phyloP scores from a whole-genome alignment of 2,888 invertebrate species.

The Muscina levida region DNA sequence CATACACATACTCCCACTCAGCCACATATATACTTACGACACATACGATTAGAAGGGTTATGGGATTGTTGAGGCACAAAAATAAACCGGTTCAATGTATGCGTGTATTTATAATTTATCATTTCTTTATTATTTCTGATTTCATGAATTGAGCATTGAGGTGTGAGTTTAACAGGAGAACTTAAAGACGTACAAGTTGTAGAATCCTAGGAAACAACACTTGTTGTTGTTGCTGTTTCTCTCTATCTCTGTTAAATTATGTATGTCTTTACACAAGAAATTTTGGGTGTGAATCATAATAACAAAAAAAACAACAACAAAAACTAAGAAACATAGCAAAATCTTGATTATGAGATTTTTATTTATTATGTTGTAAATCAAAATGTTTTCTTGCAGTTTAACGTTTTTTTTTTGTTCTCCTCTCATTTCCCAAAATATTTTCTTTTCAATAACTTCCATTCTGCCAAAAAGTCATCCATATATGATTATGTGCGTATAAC shows the following conservation, averaged over 20 bases:
- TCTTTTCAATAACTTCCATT: slow-evolving; percentile 38
- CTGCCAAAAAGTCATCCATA: slow-evolving; percentile 25
- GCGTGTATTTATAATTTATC: slow-evolving; percentile 48
- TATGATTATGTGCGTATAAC: slow-evolving; percentile 11
- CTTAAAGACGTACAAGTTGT: background rate
- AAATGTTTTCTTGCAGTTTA: slow-evolving; percentile 36
- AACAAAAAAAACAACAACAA: background rate
- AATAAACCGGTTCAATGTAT: background rate
- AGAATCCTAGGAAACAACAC: slow-evolving; percentile 24
- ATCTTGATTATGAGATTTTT: slow-evolving; percentile 51
- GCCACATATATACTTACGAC: background rate
- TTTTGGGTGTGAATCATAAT: background rate
- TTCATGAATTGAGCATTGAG: background rate
- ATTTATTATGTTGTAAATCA: slow-evolving; percentile 60
- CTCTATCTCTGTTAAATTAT: slow-evolving; percentile 21
- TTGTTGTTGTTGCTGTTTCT: slow-evolving; percentile 47
- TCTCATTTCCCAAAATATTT: slow-evolving; percentile 1
- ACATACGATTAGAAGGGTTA: background rate
- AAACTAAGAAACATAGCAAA: slow-evolving; percentile 18
- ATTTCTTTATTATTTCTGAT: slow-evolving; percentile 38
- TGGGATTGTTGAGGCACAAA: background rate
- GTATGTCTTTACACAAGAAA: background rate
- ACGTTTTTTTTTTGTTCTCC: background rate
- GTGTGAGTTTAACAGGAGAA: background rate
- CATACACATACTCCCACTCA: background rate